Base-by-base conservation (phyloP, 2,797 vertebrate species). In the Sarcoramphus papa region DNA sequence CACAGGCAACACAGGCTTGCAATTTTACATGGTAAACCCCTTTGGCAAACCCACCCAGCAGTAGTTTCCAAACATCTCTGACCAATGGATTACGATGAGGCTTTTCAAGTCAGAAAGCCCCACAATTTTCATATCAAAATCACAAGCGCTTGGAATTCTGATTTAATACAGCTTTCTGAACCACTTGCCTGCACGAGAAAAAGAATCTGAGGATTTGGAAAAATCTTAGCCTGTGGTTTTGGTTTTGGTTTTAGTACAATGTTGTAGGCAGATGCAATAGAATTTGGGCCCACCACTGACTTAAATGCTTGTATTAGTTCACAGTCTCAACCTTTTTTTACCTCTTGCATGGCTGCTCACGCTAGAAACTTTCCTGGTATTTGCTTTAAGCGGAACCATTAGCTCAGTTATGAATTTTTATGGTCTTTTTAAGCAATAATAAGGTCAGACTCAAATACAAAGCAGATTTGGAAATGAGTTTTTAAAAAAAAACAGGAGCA, bases 361-460 rank as follows among this genome's bases (percentile, higher is more conserved):
- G 10, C 24, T 3, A 17, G 53, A 80, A 77, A 13, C 40, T 31
- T 62, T 31, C 65, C 70, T 27, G 7, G 2, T 54, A 40, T 4
- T 50, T 69, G 45, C 68, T 94, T 73, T 41, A 25, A 81, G 75
- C 92, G 78, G 83, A 59, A 54, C 25, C 78, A 48, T 81, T n/a
- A 80, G 47, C 67, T 82, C 37, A 19, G 13, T 6, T 31, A 7
- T 12, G 54, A 63, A 25, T 67, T 80, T 28, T 30, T 20, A 60
- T 35, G n/a, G 69, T 73, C 79, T 80, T 92, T 92, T 74, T 45
- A 83, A 97, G 97, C 92, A 94, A 96, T 95, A 95, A 93, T 68
- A 60, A 68, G n/a, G 54, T 89, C 70, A 93, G 75, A 43, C 37
- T 84, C 70, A 45, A 63, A 41, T 7, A 54, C 12, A 70, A 96